A percentile compares a stretch with the other conserved stretches of the same genome.
Evolutionary conservation across 2,888 invertebrate species (phyloP).

Genomic region (Lydus trimaculatus): DNA sequence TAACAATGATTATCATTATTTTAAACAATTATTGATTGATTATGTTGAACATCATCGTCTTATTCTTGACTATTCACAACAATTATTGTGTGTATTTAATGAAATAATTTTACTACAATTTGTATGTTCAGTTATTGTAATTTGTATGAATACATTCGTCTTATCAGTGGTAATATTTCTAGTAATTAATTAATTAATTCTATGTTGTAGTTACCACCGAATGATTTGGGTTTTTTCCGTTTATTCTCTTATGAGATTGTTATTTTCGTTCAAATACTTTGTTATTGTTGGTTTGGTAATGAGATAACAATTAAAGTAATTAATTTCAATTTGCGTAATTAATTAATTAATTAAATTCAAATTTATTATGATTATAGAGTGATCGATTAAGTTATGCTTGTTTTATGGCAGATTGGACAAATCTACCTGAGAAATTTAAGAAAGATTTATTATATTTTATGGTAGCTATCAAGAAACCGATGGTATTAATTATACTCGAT

Average conservation of each 20-base stretch:
- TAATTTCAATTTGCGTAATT: background rate
- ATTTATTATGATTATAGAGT: slow-evolving; percentile 2
- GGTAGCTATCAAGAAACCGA: background rate
- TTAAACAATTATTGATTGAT: background rate
- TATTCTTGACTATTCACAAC: background rate
- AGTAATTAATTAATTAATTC: background rate
- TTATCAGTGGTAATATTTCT: background rate
- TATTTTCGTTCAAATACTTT: background rate
- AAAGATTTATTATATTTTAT: background rate
- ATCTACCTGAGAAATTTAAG: background rate
- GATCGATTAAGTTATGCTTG: slow-evolving; percentile 13
- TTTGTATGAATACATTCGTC: background rate
- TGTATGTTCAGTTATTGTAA: background rate
- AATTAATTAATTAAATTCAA: background rate
- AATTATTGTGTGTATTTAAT: background rate
- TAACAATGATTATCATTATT: slow-evolving; percentile 4
- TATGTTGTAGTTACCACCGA: slow-evolving; percentile 9
- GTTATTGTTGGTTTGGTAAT: slow-evolving; percentile 25
- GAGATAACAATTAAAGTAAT: slow-evolving; percentile 15
- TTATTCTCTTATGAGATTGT: background rate
- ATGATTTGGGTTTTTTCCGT: slow-evolving; percentile 5
- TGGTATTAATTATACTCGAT: background rate
- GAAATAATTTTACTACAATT: background rate
- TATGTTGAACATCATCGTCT: background rate
- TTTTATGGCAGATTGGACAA: background rate